These are phyloP conservation scores for Leptopilina boulardi DNA, from an alignment of 1,140 invertebrate species.

Conservation along the genomic window DNA sequence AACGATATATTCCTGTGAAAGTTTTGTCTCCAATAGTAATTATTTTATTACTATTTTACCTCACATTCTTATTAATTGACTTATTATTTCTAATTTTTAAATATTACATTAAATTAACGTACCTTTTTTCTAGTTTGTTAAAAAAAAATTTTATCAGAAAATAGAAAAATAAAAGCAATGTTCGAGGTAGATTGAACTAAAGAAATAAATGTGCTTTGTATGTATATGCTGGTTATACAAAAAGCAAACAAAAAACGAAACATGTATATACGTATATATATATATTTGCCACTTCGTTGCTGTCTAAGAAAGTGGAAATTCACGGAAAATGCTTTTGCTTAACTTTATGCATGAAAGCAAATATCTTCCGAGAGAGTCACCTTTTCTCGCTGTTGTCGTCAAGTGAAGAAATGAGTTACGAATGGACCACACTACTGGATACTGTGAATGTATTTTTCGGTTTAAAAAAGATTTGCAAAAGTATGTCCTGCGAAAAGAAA, in stretches of 20 bases:
- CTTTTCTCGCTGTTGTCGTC: neutral
- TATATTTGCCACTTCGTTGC: neutral
- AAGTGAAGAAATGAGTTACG: neutral
- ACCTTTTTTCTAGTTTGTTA: too few relatives aligned
- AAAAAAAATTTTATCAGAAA: too few relatives aligned
- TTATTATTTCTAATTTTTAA: too few relatives aligned
- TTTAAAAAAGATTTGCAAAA: constrained; percentile 18
- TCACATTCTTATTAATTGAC: too few relatives aligned
- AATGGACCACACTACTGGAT: neutral
- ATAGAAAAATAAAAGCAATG: neutral
- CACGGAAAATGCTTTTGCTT: constrained; percentile 50
- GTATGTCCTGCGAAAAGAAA: neutral
- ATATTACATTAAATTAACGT: too few relatives aligned
- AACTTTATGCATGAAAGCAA: constrained; percentile 31
- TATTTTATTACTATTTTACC: too few relatives aligned
- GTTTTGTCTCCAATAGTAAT: too few relatives aligned
- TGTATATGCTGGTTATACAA: neutral
- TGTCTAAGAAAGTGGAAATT: constrained; percentile 40
- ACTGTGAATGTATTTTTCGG: neutral
- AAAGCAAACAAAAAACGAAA: neutral
- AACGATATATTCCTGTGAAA: too few relatives aligned
- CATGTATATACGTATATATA: neutral
- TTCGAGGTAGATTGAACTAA: neutral
- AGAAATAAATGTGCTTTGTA: neutral
- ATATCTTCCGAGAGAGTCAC: constrained; percentile 3